Evolutionary conservation across 2,113 vertebrate species (phyloP), one percentile per base, ranked within the genome.

Genomic region (Callaeas wilsoni): DNA sequence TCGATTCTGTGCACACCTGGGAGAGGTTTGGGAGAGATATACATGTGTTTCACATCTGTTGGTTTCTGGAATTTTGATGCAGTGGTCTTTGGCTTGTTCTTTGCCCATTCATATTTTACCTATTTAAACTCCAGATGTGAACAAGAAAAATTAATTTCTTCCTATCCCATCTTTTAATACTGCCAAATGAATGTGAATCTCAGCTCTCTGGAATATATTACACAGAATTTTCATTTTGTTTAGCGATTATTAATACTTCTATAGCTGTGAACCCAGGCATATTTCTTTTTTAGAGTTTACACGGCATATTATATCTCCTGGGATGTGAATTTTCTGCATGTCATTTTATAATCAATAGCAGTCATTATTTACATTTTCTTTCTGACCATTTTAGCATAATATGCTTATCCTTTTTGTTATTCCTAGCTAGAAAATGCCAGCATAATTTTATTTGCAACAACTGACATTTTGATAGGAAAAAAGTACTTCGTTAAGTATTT

Each of bases 111-210:
- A 86, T 93, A 90, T 57, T 93, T 44, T 81, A 78, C 30, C 37
- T 82, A 89, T 93, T 93, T 95, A 82, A 94, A 50, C 33, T 71
- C 83, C 96, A 96, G 76, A 94, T 96, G 85, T 73, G 92, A 92
- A 84, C 32, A 92, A 79, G 76, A 75, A 90, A 90, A 97, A 97
- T 95, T 94, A 88, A 95, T 96, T 94, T 90, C 68, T 96, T 97
- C 93, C 88, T 76, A 89, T 56, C 9, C 22, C 17, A 84, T 84
- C 76, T 80, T 96, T 92, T 86, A 60, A 67, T 89, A 64, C 22
- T 81, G 29, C 64, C 68, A 81, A 71, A 78, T 60, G 35, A 82
- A 79, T 82, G 57, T 35, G 70, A 73, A 50, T 82, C 44, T 87
- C 42, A 59, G 16, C 5, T 44, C 44, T 78, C 60, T 84, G 65